Evolutionary conservation across 2,888 invertebrate species (phyloP), one percentile per base, ranked within the genome.

Genomic region (Heliconius ismenius): DNA sequence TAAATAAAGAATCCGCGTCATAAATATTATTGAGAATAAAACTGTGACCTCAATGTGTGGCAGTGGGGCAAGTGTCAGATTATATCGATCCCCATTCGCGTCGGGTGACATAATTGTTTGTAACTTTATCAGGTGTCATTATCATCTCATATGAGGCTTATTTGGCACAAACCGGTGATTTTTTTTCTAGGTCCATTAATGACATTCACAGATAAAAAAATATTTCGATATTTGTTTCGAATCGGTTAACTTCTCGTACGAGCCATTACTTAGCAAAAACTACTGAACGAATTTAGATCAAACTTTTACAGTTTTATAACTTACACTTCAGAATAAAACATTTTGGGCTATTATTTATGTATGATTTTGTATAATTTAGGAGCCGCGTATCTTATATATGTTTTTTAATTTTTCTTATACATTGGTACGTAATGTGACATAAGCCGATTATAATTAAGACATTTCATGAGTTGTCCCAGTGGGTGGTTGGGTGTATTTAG

Each of bases 51-150:
- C 68, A 69, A 73, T 78, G 26, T 54, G 72, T 75, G 63, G 65
- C 36, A 70, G 58, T 70, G 70, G 60, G 77, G 68, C 49, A 76
- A 43, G 76, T 76, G 78, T 76, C 78, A 78, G 72, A 73, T 77
- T 75, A 75, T 73, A 75, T 75, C 73, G 78, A 72, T 75, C 73
- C 18, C 49, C 54, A 63, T 68, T 24, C 72, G 76, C 62, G 67
- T 70, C 36, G 36, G 26, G 63, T 74, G 72, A 73, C 75, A 73
- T 64, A 68, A 78, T 78, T 78, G 62, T 75, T 75, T 78, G 49
- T 67, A 58, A 68, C 60, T n/a, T 73, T 78, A 78, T 75, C 73
- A 78, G 72, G 63, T 62, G 72, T 49, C 70, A 49, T 54, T 77
- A 65, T 74, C n/a, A 58, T 70, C 70, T 70, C 72, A 63, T 32